These are phyloP conservation scores for Tyrophagus putrescentiae DNA, from an alignment of 1,140 invertebrate species.

Conservation along the genomic window DNA sequence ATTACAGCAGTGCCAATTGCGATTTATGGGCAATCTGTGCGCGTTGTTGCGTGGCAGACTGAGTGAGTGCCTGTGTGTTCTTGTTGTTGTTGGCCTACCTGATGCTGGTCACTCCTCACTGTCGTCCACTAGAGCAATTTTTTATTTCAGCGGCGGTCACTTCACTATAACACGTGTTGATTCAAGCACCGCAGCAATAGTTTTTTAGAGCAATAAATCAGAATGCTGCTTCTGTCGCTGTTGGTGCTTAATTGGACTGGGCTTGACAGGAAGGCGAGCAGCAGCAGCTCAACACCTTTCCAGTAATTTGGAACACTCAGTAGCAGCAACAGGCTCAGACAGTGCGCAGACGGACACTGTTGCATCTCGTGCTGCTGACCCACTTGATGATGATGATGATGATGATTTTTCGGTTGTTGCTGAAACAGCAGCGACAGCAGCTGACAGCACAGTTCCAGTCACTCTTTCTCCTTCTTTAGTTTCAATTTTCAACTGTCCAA, in stretches of 20 bases:
- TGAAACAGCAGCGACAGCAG: too few species aligned
- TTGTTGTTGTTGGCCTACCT: not conserved
- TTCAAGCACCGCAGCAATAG: not conserved
- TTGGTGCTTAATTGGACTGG: too few species aligned
- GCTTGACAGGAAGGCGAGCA: not conserved
- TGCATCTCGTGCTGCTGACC: too few species aligned
- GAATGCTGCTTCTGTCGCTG: too few species aligned
- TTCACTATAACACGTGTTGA: not conserved
- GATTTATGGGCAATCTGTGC: not conserved
- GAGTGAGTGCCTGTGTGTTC: not conserved
- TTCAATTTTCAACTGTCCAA: too few species aligned
- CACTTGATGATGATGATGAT: too few species aligned
- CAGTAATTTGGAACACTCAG: not conserved
- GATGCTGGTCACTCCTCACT: not conserved
- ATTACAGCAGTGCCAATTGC: not conserved
- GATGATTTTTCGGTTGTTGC: too few species aligned
- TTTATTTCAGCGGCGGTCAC: constrained; percentile 5
- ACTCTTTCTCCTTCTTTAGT: too few species aligned
- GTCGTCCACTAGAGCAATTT: too few species aligned
- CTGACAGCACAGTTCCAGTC: too few species aligned
- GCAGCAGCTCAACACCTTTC: not conserved
- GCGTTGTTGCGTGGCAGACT: not conserved
- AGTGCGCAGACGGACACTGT: too few species aligned
- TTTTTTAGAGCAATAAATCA: constrained; percentile 2
- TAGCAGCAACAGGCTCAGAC: too few species aligned